These are phyloP conservation scores for Catalaphyllia jardinei DNA, from an alignment of 64 coral and sea anemone species.

Conservation along the genomic window DNA sequence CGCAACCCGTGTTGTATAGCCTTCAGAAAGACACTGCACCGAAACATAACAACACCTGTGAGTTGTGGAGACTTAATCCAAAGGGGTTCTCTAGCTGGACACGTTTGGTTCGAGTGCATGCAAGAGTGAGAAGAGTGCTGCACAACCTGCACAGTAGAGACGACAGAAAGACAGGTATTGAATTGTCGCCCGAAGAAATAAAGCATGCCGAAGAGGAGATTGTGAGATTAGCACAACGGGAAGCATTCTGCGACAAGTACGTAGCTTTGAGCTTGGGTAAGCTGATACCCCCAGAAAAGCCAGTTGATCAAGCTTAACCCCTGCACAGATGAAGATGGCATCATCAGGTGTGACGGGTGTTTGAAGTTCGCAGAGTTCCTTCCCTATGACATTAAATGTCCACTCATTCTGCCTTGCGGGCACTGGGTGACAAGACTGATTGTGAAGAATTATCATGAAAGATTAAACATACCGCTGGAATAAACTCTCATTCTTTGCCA, in stretches of 20 bases:
- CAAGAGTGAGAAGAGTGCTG: constrained; percentile 58
- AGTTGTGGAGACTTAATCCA: constrained; percentile 36
- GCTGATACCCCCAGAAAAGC: too few species aligned
- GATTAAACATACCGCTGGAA: constrained; percentile 26
- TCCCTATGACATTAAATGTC: background rate
- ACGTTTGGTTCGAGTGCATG: constrained; percentile 31
- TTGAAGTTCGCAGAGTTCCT: too few species aligned
- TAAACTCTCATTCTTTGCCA: constrained; percentile 44
- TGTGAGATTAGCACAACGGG: too few species aligned
- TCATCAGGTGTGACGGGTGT: too few species aligned
- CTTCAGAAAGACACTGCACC: background rate
- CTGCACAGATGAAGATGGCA: too few species aligned
- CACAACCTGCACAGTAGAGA: constrained; percentile 33
- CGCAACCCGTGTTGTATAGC: background rate
- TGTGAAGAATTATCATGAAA: constrained; percentile 39
- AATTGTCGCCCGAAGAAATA: too few species aligned
- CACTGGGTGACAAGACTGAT: constrained; percentile 23
- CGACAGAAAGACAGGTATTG: background rate
- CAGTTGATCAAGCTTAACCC: constrained; percentile 3
- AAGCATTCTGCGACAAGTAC: too few species aligned
- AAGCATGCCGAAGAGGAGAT: too few species aligned
- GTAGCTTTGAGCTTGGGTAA: too few species aligned
- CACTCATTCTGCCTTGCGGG: constrained; percentile 1
- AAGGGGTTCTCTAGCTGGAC: constrained; percentile 57
- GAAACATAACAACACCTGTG: background rate